Percentiles rank a stretch among this genome's conserved stretches.
These are phyloP conservation scores for Centruroides vittatus DNA, from an alignment of 1,140 invertebrate genomes.

Conservation along the genomic window DNA sequence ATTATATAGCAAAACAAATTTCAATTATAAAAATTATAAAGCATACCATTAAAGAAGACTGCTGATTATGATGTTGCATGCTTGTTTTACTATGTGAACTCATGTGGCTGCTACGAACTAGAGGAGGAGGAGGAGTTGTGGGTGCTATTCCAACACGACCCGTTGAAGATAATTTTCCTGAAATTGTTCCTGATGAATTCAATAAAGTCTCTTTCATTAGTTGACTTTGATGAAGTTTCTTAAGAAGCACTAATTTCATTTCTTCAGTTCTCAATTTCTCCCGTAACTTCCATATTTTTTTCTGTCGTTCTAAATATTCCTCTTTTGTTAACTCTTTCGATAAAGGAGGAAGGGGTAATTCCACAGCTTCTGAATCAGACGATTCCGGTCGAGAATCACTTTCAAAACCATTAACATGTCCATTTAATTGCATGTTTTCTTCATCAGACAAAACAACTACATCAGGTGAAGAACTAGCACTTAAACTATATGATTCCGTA, in stretches of 20 bases:
- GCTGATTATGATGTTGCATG: too few species aligned
- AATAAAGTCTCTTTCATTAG: constrained; percentile 27
- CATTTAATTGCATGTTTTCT: constrained; percentile 15
- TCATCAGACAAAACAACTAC: constrained; percentile 24
- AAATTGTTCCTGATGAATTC: too few species aligned
- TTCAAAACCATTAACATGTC: constrained; percentile 15
- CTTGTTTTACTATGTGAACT: too few species aligned
- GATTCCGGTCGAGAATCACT: constrained; percentile 3
- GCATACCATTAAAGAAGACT: too few species aligned
- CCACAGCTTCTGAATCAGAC: not conserved
- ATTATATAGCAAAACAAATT: too few species aligned
- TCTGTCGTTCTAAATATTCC: constrained; percentile 3
- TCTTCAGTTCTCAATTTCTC: constrained; percentile 34
- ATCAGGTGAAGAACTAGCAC: constrained; percentile 13
- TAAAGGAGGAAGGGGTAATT: constrained; percentile 7
- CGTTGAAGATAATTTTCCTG: constrained; percentile 1
- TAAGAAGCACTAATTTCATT: constrained; percentile 82
- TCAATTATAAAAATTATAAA: too few species aligned
- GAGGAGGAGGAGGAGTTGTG: constrained; percentile 2
- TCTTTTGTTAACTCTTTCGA: constrained; percentile 1
- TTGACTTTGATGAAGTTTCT: constrained; percentile 85
- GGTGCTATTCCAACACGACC: not conserved
- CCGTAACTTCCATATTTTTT: not conserved
- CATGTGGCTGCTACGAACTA: constrained; percentile 7
- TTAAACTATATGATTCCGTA: not conserved